Evolutionary conservation across 2,888 invertebrate genomes (phyloP).

Genomic region (Macrophya alboannulata): DNA sequence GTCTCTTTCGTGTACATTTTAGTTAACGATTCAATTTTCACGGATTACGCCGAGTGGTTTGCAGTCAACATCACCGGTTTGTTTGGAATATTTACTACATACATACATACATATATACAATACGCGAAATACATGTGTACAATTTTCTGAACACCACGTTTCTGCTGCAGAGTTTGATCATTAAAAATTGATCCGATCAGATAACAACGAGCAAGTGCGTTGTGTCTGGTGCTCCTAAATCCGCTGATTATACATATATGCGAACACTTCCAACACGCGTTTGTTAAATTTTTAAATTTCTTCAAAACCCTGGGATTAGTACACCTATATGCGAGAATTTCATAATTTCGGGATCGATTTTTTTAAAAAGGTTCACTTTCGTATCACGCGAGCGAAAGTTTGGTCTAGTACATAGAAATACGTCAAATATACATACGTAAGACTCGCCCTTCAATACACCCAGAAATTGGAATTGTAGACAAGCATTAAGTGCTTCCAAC

Average conservation of each 20-base stretch:
- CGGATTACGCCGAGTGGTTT: not conserved
- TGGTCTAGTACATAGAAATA: not conserved
- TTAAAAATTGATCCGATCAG: not conserved
- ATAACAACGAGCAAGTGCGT: slow-evolving; percentile 3
- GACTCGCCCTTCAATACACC: not conserved
- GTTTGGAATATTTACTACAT: too few species aligned
- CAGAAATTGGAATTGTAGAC: not conserved
- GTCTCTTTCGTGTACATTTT: not conserved
- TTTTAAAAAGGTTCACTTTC: not conserved
- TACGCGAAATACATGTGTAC: not conserved
- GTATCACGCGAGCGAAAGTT: not conserved
- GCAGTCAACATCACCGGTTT: not conserved
- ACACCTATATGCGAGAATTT: not conserved
- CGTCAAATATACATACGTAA: not conserved
- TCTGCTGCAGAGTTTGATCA: not conserved
- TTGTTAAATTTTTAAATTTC: not conserved
- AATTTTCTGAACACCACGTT: not conserved
- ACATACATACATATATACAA: not conserved
- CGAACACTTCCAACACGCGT: not conserved
- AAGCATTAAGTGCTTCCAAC: not conserved
- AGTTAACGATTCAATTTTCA: not conserved
- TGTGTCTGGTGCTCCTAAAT: not conserved
- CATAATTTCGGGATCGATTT: not conserved
- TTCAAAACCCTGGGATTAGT: not conserved
- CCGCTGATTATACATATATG: not conserved